Evolutionary conservation across 2,888 invertebrate species (phyloP), one percentile per base, ranked within the genome.

Genomic region (Drosophila crucigera): DNA sequence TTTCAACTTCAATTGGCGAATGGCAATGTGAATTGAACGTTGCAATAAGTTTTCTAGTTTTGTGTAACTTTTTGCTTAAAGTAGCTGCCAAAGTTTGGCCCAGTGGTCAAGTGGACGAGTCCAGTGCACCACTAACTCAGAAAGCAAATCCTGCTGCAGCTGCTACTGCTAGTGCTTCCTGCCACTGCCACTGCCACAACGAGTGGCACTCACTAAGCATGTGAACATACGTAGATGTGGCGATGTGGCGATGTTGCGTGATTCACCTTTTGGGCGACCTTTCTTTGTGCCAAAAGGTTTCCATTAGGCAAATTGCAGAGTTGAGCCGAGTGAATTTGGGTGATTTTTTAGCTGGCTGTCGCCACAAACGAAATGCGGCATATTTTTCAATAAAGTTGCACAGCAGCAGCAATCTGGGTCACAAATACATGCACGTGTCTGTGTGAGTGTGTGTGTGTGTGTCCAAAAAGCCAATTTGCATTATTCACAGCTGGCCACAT

Each of bases 261-360:
- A 87, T 82, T 83, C 70, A 56, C 7, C 52, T 60, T 68, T 74
- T 73, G 22, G 64, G 63, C 62, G 68, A 75, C 62, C 65, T 68
- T 67, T 68, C 33, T 33, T 54, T 55, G 55, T 63, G 61, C 28
- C 52, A 72, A 67, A 67, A 62, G 74, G 56, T 74, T 83, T 77
- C 89, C 90, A 87, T 87, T 87, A 87, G 80, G 59, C 73, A 90
- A 89, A 87, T 90, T 90, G 76, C 90, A 63, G 77, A 70, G 83
- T 31, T 47, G 52, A 58, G 59, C 43, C 47, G 66, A 14, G 14
- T 25, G 66, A 31, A 55, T 62, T 62, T 71, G 30, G 60, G 35
- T 31, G 35, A 22, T 58, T 61, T 47, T 41, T 43, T 67, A 30
- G 39, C 53, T 68, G 56, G 54, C 37, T 81, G 69, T 80, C 65